phyloP scores from a whole-genome alignment of 2,797 vertebrate genomes.

The Semaprochilodus insignis region DNA sequence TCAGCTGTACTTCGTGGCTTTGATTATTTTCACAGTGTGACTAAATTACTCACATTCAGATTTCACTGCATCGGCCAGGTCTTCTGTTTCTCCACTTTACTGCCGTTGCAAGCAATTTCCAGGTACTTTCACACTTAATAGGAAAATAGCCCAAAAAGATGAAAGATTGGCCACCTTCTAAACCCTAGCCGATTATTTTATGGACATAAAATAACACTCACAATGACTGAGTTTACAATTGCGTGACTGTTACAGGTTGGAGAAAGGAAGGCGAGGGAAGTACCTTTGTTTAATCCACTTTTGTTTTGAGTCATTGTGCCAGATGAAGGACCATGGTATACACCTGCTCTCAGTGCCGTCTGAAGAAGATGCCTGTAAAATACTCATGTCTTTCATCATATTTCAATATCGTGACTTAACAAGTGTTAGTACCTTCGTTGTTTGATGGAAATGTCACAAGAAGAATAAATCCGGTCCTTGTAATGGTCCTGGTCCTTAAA shows the following conservation, averaged over 20 bases:
- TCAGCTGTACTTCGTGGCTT: conserved; percentile 7
- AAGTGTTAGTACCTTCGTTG: conserved; percentile 2
- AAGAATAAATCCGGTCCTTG: conserved; percentile 1
- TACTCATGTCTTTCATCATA: not conserved
- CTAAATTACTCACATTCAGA: not conserved
- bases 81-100: not conserved
- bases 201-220: conserved; percentile 22
- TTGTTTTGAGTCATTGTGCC: conserved; percentile 13
- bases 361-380: not conserved
- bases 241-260: conserved; percentile 55
- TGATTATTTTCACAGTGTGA: conserved; percentile 1
- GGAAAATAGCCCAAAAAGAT: not conserved
- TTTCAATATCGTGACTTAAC: conserved; percentile 2
- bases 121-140: not conserved
- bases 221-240: conserved; percentile 42
- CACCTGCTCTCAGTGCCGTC: not conserved
- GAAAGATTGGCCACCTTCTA: conserved; percentile 32
- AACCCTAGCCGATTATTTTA: not conserved
- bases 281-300: conserved; percentile 10
- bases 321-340: conserved; percentile 1
- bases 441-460: not conserved
- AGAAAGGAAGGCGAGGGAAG: not conserved
- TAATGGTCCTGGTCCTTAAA: conserved; percentile 6
- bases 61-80: not conserved
- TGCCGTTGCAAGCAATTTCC: not conserved